Conservation (phyloP, 2,113 vertebrate genomes). For the Ursus arctos region DNA sequence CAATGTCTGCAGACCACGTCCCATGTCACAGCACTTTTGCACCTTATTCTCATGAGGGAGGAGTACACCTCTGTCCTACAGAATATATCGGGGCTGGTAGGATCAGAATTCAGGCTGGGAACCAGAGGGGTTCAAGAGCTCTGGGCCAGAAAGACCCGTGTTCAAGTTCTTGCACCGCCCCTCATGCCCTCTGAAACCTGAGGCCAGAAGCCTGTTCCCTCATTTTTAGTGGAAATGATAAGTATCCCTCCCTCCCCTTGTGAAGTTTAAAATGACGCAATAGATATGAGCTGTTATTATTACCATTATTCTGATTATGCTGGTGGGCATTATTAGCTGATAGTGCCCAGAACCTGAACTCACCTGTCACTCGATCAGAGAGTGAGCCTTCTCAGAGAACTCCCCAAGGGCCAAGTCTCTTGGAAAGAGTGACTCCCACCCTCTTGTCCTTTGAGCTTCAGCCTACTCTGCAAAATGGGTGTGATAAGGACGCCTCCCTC, state of each 20-base stretch:
- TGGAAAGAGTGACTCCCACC: background rate
- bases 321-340: background rate
- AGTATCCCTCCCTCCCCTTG: background rate
- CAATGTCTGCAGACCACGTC: background rate
- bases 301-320: background rate
- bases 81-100: background rate
- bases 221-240: background rate
- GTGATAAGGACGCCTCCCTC: background rate
- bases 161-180: background rate
- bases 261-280: conserved; percentile 11
- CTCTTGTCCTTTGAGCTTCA: background rate
- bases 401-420: background rate
- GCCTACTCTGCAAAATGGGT: background rate
- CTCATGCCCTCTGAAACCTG: background rate
- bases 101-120: background rate
- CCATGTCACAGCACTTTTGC: background rate
- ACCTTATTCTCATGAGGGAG: background rate
- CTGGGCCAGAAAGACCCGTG: background rate
- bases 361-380: background rate
- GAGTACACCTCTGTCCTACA: background rate
- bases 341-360: background rate
- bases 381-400: background rate
- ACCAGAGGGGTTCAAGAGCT: background rate
- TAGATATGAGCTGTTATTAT: background rate
- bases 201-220: background rate